These are phyloP conservation scores for Enteromius argenteus DNA, from an alignment of 2,797 vertebrate genomes.

Conservation along the genomic window DNA sequence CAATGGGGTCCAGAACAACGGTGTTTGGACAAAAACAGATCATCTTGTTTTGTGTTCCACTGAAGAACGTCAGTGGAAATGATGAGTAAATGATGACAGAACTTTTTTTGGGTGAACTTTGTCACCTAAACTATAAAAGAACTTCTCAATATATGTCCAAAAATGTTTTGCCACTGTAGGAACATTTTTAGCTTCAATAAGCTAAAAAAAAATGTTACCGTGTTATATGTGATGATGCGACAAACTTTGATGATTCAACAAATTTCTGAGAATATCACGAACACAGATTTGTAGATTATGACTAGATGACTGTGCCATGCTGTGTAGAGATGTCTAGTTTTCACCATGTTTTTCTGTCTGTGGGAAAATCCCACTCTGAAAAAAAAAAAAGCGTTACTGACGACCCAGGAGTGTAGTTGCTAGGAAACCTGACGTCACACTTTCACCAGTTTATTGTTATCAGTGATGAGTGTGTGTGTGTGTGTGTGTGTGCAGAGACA, in stretches of 20 bases:
- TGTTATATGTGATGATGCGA: neutral
- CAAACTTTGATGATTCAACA: neutral
- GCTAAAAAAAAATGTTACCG: conserved; percentile 1
- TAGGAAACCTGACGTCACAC: conserved; percentile 82
- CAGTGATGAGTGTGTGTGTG: conserved; percentile 30
- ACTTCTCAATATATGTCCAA: neutral
- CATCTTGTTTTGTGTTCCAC: neutral
- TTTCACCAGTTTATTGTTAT: conserved; percentile 72
- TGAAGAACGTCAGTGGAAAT: neutral
- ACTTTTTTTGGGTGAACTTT: neutral
- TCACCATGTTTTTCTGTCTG: conserved; percentile 67
- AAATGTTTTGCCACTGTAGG: neutral
- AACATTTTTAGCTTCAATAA: neutral
- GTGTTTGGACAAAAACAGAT: neutral
- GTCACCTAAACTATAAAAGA: neutral
- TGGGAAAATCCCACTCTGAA: conserved; percentile 79
- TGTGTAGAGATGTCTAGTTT: conserved; percentile 31
- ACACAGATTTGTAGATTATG: neutral
- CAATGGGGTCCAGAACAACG: too few relatives aligned
- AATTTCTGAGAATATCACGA: neutral
- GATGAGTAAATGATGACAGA: neutral
- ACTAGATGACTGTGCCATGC: conserved; percentile 10
- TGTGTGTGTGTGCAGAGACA: conserved; percentile 41
- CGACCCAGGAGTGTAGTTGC: conserved; percentile 80
- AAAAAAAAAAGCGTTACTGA: conserved; percentile 72